These are phyloP conservation scores for Falco peregrinus DNA, from an alignment of 2,797 vertebrate species.

Conservation along the genomic window DNA sequence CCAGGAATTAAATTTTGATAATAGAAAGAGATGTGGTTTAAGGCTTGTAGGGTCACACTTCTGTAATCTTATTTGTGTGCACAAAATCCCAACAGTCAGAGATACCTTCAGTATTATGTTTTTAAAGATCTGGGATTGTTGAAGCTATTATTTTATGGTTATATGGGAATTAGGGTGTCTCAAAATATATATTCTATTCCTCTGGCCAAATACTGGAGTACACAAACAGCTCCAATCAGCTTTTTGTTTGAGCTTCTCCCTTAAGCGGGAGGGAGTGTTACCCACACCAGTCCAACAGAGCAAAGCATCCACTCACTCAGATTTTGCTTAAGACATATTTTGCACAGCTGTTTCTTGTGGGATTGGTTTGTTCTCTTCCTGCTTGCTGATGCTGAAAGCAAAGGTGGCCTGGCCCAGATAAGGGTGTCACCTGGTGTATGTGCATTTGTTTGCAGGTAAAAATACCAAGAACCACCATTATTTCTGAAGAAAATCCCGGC, in stretches of 20 bases:
- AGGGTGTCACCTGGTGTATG: neutral
- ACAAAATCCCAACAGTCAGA: neutral
- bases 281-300: neutral
- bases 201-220: neutral
- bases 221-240: neutral
- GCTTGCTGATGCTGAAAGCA: neutral
- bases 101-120: neutral
- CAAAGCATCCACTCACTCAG: neutral
- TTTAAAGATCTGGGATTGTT: neutral
- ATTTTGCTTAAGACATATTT: constrained; percentile 12
- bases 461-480: neutral
- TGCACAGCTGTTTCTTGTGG: constrained; percentile 2
- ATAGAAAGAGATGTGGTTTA: neutral
- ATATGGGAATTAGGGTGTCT: neutral
- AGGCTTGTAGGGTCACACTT: neutral
- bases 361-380: neutral
- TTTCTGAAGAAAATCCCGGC: neutral
- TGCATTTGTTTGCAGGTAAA: neutral
- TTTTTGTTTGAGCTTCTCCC: neutral
- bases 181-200: neutral
- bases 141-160: neutral
- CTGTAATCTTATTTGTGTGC: neutral
- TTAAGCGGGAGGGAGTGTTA: neutral
- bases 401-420: neutral
- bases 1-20: neutral